phyloP scores from a whole-genome alignment of 2,888 invertebrate species.

The Hypselothyrea guttata region DNA sequence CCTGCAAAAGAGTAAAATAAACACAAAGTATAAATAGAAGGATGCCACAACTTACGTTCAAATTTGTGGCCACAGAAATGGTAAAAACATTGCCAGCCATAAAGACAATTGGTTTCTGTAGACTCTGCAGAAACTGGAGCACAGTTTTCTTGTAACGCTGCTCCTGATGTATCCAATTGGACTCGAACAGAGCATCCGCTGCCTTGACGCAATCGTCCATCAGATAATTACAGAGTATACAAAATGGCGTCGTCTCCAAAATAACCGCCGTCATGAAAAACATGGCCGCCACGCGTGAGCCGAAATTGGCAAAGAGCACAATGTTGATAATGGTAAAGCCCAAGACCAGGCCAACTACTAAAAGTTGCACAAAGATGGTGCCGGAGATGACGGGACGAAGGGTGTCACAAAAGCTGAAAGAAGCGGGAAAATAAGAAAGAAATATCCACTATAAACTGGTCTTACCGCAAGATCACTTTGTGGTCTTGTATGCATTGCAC shows the following conservation, averaged over 20 bases:
- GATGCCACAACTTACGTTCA: constrained; percentile 53
- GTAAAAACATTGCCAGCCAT: constrained; percentile 70
- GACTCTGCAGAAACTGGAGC: constrained; percentile 59
- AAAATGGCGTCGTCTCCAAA: constrained; percentile 72
- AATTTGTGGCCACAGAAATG: constrained; percentile 71
- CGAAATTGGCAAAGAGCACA: constrained; percentile 59
- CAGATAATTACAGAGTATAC: constrained; percentile 68
- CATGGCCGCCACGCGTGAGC: constrained; percentile 59
- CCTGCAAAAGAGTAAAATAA: constrained; percentile 43
- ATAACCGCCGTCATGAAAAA: constrained; percentile 58
- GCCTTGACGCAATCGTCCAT: constrained; percentile 59
- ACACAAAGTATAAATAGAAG: not conserved
- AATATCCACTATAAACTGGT: too few species aligned
- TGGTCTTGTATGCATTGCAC: constrained; percentile 68
- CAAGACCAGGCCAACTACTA: constrained; percentile 66
- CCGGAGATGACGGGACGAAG: constrained; percentile 68
- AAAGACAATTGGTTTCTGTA: constrained; percentile 65
- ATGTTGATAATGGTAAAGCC: constrained; percentile 71
- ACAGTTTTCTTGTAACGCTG: constrained; percentile 58
- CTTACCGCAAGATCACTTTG: constrained; percentile 53
- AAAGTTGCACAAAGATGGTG: constrained; percentile 72
- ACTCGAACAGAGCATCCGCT: constrained; percentile 68
- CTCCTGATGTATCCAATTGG: constrained; percentile 65
- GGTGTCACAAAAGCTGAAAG: constrained; percentile 55
- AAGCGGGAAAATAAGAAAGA: too few species aligned